Conservation (phyloP, 2,888 invertebrate species). For the Acrobeloides nanus region DNA sequence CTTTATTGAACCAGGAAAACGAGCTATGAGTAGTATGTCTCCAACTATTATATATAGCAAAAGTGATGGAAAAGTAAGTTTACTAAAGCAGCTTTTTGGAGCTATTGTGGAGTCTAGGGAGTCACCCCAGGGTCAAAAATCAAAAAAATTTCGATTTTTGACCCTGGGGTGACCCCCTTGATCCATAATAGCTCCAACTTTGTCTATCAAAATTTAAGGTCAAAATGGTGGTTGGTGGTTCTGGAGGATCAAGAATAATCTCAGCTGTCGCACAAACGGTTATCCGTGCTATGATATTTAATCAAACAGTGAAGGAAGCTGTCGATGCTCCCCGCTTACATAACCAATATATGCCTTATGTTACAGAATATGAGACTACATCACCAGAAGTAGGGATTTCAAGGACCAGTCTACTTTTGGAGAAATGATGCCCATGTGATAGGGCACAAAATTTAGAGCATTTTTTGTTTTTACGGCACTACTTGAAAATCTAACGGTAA, state of each 20-base stretch:
- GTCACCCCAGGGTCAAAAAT: no score
- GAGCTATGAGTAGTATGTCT: slow-evolving; percentile 81
- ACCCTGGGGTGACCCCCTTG: no score
- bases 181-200: slow-evolving; percentile 4
- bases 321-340: slow-evolving; percentile 49
- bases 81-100: no score
- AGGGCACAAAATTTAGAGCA: no score
- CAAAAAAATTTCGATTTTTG: no score
- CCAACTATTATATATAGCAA: slow-evolving; percentile 69
- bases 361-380: slow-evolving; percentile 23
- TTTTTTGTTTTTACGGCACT: no score
- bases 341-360: slow-evolving; percentile 41
- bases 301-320: slow-evolving; percentile 69
- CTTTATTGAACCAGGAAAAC: slow-evolving; percentile 70
- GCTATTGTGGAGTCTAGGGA: no score
- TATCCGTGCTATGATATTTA: slow-evolving; percentile 70
- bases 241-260: slow-evolving; percentile 30
- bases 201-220: slow-evolving; percentile 12
- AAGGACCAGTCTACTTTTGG: no score
- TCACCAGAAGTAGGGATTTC: slow-evolving; percentile 9
- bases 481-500: no score
- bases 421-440: no score
- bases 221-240: slow-evolving; percentile 27
- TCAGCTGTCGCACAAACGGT: slow-evolving; percentile 58
- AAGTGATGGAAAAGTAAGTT: slow-evolving; percentile 31